Conservation (phyloP, 2,113 vertebrate genomes). For the Sturnira hondurensis region DNA sequence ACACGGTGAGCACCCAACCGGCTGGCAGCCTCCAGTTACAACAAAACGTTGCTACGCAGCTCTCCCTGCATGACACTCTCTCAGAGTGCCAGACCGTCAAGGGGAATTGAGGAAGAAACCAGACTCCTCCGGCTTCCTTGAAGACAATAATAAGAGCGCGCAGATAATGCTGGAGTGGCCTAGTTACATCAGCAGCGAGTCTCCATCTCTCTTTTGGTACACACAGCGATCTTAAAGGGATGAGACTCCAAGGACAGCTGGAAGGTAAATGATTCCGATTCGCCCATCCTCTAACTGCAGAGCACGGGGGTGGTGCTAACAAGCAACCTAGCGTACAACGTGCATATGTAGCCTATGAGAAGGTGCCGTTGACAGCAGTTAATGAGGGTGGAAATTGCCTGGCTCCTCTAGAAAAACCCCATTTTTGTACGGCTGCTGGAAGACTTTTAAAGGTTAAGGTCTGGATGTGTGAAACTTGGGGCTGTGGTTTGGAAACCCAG, state of each 20-base stretch:
- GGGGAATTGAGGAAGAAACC: background rate
- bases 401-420: background rate
- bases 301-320: background rate
- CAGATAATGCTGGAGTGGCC: background rate
- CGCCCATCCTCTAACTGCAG: background rate
- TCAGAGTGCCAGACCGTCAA: background rate
- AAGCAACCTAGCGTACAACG: background rate
- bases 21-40: background rate
- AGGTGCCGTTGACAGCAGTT: background rate
- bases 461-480: background rate
- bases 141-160: background rate
- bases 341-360: background rate
- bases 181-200: background rate
- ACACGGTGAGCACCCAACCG: background rate
- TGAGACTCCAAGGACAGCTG: background rate
- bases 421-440: background rate
- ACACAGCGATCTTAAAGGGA: background rate
- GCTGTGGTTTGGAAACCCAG: background rate
- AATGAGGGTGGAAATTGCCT: background rate
- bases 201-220: background rate
- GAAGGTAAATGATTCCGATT: background rate
- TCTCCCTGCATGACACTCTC: background rate
- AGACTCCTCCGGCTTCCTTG: background rate
- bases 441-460: background rate
- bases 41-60: background rate